These are phyloP conservation scores for Salvelinus alpinus DNA, from an alignment of 2,113 vertebrate species.

Conservation along the genomic window DNA sequence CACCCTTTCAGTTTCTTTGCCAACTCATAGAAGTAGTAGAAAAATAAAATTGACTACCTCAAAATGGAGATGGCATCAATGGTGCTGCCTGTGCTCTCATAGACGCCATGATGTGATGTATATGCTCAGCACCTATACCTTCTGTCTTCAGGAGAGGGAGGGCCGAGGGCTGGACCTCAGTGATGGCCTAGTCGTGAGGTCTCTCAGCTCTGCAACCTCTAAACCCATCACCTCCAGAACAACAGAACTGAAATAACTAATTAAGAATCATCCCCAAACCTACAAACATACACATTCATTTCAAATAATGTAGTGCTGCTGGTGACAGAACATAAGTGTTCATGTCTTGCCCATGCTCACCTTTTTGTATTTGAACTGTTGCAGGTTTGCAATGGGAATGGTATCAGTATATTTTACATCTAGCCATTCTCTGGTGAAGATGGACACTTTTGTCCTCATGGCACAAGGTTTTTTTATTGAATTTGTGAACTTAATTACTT, in stretches of 20 bases:
- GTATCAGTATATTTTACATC: background rate
- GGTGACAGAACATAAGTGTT: too few relatives aligned
- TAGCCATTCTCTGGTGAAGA: background rate
- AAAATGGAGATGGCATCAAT: too few relatives aligned
- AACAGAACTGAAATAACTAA: slow-evolving; percentile 39
- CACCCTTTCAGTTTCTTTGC: too few relatives aligned
- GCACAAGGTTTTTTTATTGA: too few relatives aligned
- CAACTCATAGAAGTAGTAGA: too few relatives aligned
- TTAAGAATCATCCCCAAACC: background rate
- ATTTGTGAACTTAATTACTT: background rate
- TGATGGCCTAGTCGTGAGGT: slow-evolving; percentile 82
- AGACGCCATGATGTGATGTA: too few relatives aligned
- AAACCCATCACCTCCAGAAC: slow-evolving; percentile 53
- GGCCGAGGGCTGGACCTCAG: slow-evolving; percentile 86
- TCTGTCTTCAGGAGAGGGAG: slow-evolving; percentile 83
- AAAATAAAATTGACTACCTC: too few relatives aligned
- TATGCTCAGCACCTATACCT: background rate
- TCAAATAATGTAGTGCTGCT: too few relatives aligned
- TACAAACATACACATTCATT: too few relatives aligned
- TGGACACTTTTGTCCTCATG: background rate
- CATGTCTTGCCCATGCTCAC: too few relatives aligned
- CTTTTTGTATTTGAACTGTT: too few relatives aligned
- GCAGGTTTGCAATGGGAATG: background rate
- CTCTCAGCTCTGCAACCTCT: slow-evolving; percentile 72
- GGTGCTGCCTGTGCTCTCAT: too few relatives aligned